Evolutionary conservation across 2,888 invertebrate species (phyloP).

Genomic region (Apoda limacodes): DNA sequence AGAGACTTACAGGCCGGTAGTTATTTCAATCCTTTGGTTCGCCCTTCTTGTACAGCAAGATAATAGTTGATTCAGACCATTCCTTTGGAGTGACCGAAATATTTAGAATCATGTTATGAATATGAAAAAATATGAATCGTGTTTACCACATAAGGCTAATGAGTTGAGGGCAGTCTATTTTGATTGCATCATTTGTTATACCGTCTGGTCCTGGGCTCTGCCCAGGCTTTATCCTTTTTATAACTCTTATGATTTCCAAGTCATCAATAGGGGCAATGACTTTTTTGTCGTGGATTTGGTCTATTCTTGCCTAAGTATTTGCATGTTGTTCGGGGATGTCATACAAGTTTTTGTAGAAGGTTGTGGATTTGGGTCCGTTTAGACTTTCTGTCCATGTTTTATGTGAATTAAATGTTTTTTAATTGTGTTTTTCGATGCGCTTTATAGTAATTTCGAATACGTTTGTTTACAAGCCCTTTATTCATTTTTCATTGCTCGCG

Average conservation of each 20-base stretch:
- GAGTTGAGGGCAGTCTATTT: not conserved
- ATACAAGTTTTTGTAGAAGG: slow-evolving; percentile 1
- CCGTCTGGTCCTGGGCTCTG: not conserved
- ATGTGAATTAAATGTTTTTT: too few relatives aligned
- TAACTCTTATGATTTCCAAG: not conserved
- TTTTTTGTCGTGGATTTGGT: not conserved
- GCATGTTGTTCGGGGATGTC: not conserved
- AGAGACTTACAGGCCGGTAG: not conserved
- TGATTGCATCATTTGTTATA: not conserved
- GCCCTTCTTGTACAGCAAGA: not conserved
- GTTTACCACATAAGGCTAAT: not conserved
- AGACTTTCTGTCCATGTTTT: not conserved
- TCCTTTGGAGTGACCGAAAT: not conserved
- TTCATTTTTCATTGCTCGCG: too few relatives aligned
- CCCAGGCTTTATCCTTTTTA: not conserved
- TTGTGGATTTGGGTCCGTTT: too few relatives aligned
- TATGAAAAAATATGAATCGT: too few relatives aligned
- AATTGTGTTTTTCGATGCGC: too few relatives aligned
- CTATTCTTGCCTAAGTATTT: not conserved
- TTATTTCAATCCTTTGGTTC: too few relatives aligned
- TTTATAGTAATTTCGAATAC: too few relatives aligned
- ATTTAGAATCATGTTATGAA: not conserved
- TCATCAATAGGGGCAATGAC: not conserved
- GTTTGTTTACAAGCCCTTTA: too few relatives aligned
- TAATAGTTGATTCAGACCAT: not conserved